Conservation (phyloP, 2,797 vertebrate species). For the Lophotriccus pileatus region DNA sequence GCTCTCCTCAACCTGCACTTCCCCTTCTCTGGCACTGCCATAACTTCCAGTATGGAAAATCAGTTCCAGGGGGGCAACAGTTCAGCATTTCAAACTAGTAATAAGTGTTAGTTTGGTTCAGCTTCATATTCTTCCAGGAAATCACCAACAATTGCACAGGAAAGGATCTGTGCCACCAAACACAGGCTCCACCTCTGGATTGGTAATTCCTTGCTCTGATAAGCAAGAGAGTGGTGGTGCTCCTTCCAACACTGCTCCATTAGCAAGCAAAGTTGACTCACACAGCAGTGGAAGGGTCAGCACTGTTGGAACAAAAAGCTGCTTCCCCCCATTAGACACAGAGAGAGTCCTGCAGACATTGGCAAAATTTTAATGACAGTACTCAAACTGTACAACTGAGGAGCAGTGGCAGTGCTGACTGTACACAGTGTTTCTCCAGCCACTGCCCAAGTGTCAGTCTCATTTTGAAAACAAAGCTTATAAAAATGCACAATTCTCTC, state of each 20-base stretch:
- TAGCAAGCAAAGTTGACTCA: neutral
- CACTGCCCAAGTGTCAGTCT: neutral
- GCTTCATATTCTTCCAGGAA: neutral
- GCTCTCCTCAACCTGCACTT: accelerated
- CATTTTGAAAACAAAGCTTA: slow-evolving; percentile 62
- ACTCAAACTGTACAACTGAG: slow-evolving; percentile 45
- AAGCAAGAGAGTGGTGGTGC: neutral
- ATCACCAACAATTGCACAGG: neutral
- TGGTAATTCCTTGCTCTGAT: neutral
- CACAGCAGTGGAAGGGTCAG: neutral
- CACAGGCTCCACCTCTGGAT: neutral
- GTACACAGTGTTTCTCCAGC: neutral
- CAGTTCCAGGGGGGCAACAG: neutral
- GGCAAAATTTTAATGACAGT: slow-evolving; percentile 69
- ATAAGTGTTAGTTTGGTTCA: neutral
- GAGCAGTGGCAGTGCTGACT: neutral
- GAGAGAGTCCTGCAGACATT: neutral
- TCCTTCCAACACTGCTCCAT: accelerated
- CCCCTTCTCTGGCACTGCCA: neutral
- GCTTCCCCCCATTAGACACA: neutral
- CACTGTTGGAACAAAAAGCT: neutral
- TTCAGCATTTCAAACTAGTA: neutral
- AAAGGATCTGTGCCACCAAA: neutral
- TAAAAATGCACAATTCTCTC: slow-evolving; percentile 65
- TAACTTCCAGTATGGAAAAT: neutral